Base-by-base conservation (phyloP, 2,113 vertebrate genomes). In the Sinocyclocheilus rhinocerous region DNA sequence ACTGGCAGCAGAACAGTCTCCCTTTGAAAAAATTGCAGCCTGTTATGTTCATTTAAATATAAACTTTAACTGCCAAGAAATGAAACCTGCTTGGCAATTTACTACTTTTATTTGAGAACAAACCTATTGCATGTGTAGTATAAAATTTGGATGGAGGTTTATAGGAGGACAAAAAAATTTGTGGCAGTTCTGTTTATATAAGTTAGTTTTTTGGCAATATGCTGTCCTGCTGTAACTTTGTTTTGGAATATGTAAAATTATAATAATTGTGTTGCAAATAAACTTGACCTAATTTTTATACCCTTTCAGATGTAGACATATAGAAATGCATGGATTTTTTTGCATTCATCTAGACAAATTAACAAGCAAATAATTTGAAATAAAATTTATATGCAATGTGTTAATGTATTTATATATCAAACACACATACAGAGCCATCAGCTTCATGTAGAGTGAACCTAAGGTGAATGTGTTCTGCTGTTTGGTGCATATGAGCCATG, bases 401-500 rank as follows among this genome's bases (percentile, higher is more conserved):
- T 45, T 45, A 48, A 24, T 48, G 22, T 2, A 76, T 50, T 76
- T 76, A 39, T 20, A 12, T 11, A 45, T 10, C 61, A 81, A 33
- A 79, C 22, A 24, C 78, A 22, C 11, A 33, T 59, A 57, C 18
- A 67, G 24, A 82, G n/a, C 59, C 22, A 29, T 36, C 39, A 50
- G 13, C 45, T 52, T n/a, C 10, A 52, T 81, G 39, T 26, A 22
- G 39, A 33, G 42, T 48, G 61, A 83, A n/a, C 45, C 26, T 72
- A 13, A 59, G 52, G 76, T 80, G 11, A 52, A 39, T 15, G 29
- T 18, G 65, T 20, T 82, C 61, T 50, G 45, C 63, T 20, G 11
- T 70, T 70, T 81, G 73, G 86, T 67, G 85, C 65, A 84, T 57
- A 36, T 59, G 85, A 50, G 48, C 50, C 73, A 84, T 86, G 24